These are phyloP conservation scores for Clivina fossor DNA, from an alignment of 2,888 invertebrate species.

Conservation along the genomic window DNA sequence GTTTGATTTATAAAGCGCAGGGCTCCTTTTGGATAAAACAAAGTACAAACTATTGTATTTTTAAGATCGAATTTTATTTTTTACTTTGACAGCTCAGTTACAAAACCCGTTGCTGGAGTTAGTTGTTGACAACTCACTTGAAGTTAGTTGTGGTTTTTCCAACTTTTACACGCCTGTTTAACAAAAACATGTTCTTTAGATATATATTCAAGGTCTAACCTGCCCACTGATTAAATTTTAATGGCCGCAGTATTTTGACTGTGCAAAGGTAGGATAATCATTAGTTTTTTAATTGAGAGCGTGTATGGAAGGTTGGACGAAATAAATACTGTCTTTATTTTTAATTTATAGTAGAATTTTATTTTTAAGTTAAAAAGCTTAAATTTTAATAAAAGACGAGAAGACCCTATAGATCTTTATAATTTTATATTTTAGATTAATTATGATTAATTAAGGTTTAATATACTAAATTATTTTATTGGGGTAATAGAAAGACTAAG, in stretches of 20 bases:
- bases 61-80: too few relatives aligned
- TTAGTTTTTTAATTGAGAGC: conserved; percentile 64
- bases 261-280: conserved; percentile 82
- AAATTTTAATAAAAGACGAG: conserved; percentile 69
- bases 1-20: too few relatives aligned
- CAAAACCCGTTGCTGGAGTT: too few relatives aligned
- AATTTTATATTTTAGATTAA: conserved; percentile 51
- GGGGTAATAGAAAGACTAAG: conserved; percentile 66
- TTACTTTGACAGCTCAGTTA: too few relatives aligned
- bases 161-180: conserved; percentile 70
- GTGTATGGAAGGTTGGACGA: conserved; percentile 76
- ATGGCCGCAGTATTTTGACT: conserved; percentile 78
- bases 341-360: conserved; percentile 57
- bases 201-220: conserved; percentile 65
- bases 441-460: conserved; percentile 48
- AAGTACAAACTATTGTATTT: too few relatives aligned
- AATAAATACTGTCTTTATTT: conserved; percentile 67
- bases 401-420: conserved; percentile 78
- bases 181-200: conserved; percentile 74
- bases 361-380: conserved; percentile 66
- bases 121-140: too few relatives aligned
- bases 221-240: conserved; percentile 75
- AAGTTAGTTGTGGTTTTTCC: too few relatives aligned
- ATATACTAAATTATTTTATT: conserved; percentile 58
- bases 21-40: too few relatives aligned